Conservation (phyloP, 2,797 vertebrate genomes). For the Anas bahamensis region DNA sequence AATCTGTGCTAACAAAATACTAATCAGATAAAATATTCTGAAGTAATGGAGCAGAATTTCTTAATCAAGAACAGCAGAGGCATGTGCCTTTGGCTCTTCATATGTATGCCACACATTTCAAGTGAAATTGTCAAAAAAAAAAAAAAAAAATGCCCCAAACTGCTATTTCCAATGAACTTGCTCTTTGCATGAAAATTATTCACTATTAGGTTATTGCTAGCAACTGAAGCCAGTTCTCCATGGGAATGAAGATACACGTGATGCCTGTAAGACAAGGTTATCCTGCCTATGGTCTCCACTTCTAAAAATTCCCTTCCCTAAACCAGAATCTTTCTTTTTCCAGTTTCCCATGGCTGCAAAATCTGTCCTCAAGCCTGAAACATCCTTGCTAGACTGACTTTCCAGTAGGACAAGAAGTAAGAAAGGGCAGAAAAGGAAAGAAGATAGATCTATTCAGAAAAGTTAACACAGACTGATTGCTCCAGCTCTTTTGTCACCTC, state of each 20-base stretch:
- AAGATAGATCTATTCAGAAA: background rate
- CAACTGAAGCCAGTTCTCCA: background rate
- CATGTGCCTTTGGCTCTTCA: slow-evolving; percentile 34
- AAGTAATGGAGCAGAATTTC: slow-evolving; percentile 65
- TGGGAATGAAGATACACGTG: background rate
- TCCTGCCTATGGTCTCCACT: background rate
- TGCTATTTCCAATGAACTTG: slow-evolving; percentile 17
- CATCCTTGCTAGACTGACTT: background rate
- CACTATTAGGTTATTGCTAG: background rate
- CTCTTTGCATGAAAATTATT: slow-evolving; percentile 9
- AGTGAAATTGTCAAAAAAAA: slow-evolving; percentile 34
- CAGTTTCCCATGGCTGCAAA: background rate
- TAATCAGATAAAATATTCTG: slow-evolving; percentile 59
- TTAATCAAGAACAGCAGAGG: slow-evolving; percentile 46
- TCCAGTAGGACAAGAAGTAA: background rate
- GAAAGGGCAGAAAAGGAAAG: background rate
- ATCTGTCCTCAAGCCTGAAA: background rate
- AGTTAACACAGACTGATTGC: background rate
- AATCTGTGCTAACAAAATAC: slow-evolving; percentile 62
- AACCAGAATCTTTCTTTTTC: background rate
- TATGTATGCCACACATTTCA: background rate
- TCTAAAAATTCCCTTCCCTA: background rate
- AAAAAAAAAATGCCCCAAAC: slow-evolving; percentile 44
- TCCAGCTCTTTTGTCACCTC: background rate
- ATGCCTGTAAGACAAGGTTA: background rate